A percentile compares a stretch with the other conserved stretches of the same genome.
Evolutionary conservation across 2,888 invertebrate species (phyloP).

Genomic region (Dicranocentrus wangi): DNA sequence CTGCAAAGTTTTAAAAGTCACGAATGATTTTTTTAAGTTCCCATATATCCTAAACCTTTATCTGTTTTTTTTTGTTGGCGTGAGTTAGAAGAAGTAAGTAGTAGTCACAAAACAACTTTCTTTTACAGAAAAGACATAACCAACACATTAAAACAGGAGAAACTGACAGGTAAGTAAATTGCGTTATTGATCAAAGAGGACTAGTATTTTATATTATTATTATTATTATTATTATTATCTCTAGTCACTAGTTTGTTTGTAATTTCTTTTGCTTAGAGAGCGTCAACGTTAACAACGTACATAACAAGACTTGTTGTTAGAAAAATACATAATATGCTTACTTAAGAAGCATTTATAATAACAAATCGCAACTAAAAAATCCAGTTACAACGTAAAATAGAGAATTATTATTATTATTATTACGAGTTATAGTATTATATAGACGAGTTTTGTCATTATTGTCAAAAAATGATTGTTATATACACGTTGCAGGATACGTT

Average conservation of each 20-base stretch:
- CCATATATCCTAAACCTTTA: neutral
- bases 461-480: neutral
- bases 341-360: slow-evolving; percentile 5
- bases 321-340: neutral
- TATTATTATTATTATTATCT: slow-evolving; percentile 12
- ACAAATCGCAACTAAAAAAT: slow-evolving; percentile 10
- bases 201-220: neutral
- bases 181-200: slow-evolving; percentile 15
- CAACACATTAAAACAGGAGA: slow-evolving; percentile 44
- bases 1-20: slow-evolving; percentile 29
- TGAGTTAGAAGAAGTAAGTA: slow-evolving; percentile 34
- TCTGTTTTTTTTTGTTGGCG: neutral
- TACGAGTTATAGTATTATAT: no score
- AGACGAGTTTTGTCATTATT: no score
- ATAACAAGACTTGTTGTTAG: slow-evolving; percentile 13
- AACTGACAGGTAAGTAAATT: slow-evolving; percentile 44
- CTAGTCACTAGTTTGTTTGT: neutral
- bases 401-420: neutral
- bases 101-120: slow-evolving; percentile 44
- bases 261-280: neutral
- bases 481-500: slow-evolving; percentile 12
- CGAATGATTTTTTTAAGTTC: neutral
- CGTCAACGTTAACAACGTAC: slow-evolving; percentile 14
- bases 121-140: slow-evolving; percentile 48
- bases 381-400: neutral